Evolutionary conservation across 2,888 invertebrate species (phyloP), one percentile per base, ranked within the genome.

Genomic region (Orgyia antiqua): DNA sequence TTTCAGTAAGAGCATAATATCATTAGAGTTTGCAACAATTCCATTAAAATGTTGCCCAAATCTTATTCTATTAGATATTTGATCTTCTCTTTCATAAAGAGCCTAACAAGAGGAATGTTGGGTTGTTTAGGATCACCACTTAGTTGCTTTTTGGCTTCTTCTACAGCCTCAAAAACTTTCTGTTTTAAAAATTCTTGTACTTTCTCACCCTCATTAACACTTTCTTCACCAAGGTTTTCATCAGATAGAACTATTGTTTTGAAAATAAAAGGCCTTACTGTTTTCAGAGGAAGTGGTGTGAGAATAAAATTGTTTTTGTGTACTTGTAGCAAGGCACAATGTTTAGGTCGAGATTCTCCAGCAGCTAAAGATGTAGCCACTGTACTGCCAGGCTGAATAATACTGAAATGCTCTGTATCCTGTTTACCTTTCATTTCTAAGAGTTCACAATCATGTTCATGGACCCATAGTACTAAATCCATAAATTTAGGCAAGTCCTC

Each of bases 381-480:
- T 0, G 98, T 94, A 61, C 98, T 82, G 60, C 95, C 95, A 7
- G 96, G 96, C 64, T 96, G 96, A 1, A 89, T 87, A 12, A 96
- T 90, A 57, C 77, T 88, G 45, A 92, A 92, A 26, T 83, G 80
- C 1, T 72, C 68, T 54, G 87, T 88, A 32, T 69, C 68, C 53
- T 92, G 92, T 2, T 94, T 84, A 25, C 74, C 73, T 40, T 68
- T 76, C 51, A 80, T 69, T 13, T 74, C 74, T 44, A 62, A 68
- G 28, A 97, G 91, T 40, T 91, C 87, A 64, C 95, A 94, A 59
- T 97, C 98, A 69, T 99, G 99, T 67, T 99, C 99, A 67, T 99
- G 99, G 0, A 99, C 99, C 99, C 99, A 99, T 31, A 99, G 84
- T 5, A 98, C 91, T 11, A 99, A 82, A 74, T 99, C 91, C 15